Base-by-base conservation (phyloP, 2,113 vertebrate genomes). In the Oophaga pumilio region DNA sequence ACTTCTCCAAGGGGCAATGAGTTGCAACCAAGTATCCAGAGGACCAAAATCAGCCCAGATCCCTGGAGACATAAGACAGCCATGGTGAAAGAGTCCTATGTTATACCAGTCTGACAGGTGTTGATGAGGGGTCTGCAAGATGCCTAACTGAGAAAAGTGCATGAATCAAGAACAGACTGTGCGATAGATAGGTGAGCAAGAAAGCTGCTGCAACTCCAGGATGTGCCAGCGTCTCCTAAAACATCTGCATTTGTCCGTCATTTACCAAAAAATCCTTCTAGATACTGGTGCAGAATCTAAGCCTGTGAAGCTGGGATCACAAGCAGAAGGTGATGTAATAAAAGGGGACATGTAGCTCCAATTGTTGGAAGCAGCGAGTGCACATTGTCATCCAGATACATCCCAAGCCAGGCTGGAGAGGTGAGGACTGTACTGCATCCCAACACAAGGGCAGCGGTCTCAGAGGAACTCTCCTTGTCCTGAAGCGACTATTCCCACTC, bases 1-100 rank as follows among this genome's bases (percentile, higher is more conserved):
- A 90, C 60, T 76, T 90, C 89, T 20, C 53, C 85, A 22, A 17
- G 20, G 24, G 90, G 87, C 18, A 89, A 87, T 20, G 94, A 92
- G 82, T 92, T 90, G 77, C 92, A 28, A 84, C 60, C 12, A 82
- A 80, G 50, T n/a, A 8, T 49, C 80, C 49, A 89, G 77, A 89
- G 76, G 86, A 87, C 81, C 60, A 89, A 76, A 0, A 84, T 89
- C 33, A 77, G 1, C 22, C 60, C 76, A 82, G 87, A 73, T 33
- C 87, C 83, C 77, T 78, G 89, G 84, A 82, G 83, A 59, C 85
- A 69, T 74, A 15, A 81, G 83, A 81, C 26, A 85, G 80, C 89
- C 88, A 88, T 82, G 60, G 26, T 73, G 12, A 11, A 4, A 62
- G 28, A 8, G 18, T 33, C 9, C 28, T 20, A 6, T 11, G 26